Conservation (phyloP, 2,888 invertebrate genomes). For the Pogonocherus hispidulus region DNA sequence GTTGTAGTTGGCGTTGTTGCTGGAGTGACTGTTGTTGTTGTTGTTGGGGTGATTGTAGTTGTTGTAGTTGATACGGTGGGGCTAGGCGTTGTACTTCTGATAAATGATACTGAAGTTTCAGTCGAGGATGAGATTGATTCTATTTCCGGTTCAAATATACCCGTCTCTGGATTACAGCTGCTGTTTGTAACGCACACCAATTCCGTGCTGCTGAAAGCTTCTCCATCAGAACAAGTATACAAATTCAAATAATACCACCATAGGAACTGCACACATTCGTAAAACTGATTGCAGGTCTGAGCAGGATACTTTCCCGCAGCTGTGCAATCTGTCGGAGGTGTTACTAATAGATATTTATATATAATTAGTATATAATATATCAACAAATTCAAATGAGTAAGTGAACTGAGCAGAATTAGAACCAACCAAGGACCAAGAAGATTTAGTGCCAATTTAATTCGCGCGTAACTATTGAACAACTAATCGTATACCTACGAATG, state of each 20-base stretch:
- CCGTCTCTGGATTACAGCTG: not conserved
- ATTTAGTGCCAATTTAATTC: no score
- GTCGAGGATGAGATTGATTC: not conserved
- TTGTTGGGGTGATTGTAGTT: not conserved
- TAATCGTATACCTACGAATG: no score
- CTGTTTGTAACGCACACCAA: not conserved
- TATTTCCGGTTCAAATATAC: not conserved
- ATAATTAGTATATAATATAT: no score
- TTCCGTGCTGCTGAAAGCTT: conserved; percentile 16
- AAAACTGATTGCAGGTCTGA: conserved; percentile 19
- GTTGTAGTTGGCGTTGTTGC: conserved; percentile 8
- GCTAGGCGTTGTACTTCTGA: not conserved
- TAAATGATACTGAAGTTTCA: no score
- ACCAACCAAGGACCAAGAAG: no score
- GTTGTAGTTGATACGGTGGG: not conserved
- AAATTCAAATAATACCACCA: conserved; percentile 4
- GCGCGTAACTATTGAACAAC: no score
- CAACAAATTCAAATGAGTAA: no score
- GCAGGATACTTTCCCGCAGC: conserved; percentile 15
- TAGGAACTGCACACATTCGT: conserved; percentile 16
- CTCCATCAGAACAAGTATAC: not conserved
- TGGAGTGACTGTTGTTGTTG: not conserved
- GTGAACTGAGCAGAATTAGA: no score
- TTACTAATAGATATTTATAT: no score
- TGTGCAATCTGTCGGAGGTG: conserved; percentile 13